phyloP scores from a whole-genome alignment of 37 sponge, comb jelly and placozoan genomes.

The Ianthella basta region DNA sequence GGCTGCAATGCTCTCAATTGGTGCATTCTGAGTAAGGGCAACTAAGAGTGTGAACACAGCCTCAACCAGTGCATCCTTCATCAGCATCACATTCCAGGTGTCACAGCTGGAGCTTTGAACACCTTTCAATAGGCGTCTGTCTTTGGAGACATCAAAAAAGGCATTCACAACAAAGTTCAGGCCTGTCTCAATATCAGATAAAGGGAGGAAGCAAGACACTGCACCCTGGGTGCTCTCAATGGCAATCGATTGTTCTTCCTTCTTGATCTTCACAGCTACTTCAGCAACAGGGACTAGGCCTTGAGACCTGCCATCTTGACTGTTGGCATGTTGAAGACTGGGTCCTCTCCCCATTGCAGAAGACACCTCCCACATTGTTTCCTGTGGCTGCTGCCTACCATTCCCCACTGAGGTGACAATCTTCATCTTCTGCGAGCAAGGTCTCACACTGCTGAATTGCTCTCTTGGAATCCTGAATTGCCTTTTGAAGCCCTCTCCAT shows the following conservation, averaged over 20 bases:
- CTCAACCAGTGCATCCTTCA: slow-evolving; percentile 32
- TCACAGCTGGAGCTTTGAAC: neutral
- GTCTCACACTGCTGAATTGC: neutral
- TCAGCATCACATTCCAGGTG: slow-evolving; percentile 61
- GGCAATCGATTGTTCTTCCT: neutral
- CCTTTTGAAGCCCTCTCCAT: neutral
- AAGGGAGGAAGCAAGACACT: slow-evolving; percentile 68
- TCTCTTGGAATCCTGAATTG: neutral
- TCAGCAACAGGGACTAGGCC: slow-evolving; percentile 53
- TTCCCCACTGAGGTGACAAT: neutral
- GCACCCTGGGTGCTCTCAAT: slow-evolving; percentile 7
- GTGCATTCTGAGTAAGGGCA: slow-evolving; percentile 28
- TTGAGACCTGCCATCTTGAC: slow-evolving; percentile 17
- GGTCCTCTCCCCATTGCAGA: slow-evolving; percentile 16
- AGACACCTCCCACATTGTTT: neutral
- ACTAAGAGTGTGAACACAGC: slow-evolving; percentile 44
- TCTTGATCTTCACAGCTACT: slow-evolving; percentile 34
- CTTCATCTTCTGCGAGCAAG: neutral
- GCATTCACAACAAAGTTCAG: slow-evolving; percentile 61
- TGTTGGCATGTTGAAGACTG: neutral
- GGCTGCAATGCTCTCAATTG: neutral
- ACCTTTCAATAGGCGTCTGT: slow-evolving; percentile 40
- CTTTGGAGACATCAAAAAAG: slow-evolving; percentile 61
- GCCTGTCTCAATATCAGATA: slow-evolving; percentile 39
- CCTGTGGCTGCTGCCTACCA: neutral